A percentile compares a stretch with the other conserved stretches of the same genome.
Conservation (phyloP, 2,797 vertebrate species). For the Leptatherina wallacei region DNA sequence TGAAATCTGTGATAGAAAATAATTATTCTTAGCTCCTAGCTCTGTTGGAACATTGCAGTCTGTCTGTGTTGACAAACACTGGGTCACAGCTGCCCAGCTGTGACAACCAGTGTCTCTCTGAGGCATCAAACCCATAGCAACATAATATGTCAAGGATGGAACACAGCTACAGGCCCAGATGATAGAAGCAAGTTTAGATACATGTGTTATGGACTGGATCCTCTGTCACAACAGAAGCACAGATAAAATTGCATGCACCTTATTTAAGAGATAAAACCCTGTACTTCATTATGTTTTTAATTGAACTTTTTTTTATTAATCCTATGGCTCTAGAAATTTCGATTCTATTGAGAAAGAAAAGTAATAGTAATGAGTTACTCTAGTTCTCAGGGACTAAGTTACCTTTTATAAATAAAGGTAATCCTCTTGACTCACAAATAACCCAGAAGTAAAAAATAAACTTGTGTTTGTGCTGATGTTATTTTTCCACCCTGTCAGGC, state of each 20-base stretch:
- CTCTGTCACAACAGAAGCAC: constrained; percentile 30
- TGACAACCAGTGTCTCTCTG: constrained; percentile 56
- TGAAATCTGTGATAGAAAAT: constrained; percentile 10
- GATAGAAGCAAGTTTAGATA: constrained; percentile 44
- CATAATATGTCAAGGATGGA: constrained; percentile 47
- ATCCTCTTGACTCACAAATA: not conserved
- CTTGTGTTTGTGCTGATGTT: constrained; percentile 1
- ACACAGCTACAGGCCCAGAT: constrained; percentile 27
- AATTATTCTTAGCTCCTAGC: constrained; percentile 55
- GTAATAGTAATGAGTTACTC: not conserved
- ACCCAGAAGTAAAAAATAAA: not conserved
- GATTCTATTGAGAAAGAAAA: constrained; percentile 12
- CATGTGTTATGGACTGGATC: constrained; percentile 13
- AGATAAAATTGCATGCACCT: not conserved
- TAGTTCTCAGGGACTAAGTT: not conserved
- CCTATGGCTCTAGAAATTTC: constrained; percentile 18
- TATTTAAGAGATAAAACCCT: constrained; percentile 17
- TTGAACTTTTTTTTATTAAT: constrained; percentile 25
- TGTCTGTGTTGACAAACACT: constrained; percentile 61
- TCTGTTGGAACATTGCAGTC: constrained; percentile 41
- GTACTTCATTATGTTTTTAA: constrained; percentile 39
- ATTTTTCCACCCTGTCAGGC: constrained; percentile 24
- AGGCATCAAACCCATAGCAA: constrained; percentile 62
- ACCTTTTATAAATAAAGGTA: not conserved
- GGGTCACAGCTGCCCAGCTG: constrained; percentile 59